phyloP scores from a whole-genome alignment of 2,113 vertebrate species.

The Accipiter virgatus region DNA sequence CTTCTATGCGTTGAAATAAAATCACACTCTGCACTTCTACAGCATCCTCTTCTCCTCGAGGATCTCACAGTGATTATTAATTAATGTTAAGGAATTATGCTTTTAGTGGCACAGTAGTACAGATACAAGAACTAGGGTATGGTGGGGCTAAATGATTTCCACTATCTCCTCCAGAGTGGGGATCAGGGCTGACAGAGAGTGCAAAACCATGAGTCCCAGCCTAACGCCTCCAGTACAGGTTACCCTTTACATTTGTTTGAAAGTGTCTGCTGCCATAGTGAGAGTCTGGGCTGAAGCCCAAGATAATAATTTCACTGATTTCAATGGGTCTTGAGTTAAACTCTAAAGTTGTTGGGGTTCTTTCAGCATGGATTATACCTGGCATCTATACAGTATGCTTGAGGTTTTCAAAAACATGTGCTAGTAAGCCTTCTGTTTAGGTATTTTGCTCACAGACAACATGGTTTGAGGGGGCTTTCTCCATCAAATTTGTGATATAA shows the following conservation, averaged over 20 bases:
- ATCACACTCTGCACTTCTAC: not conserved
- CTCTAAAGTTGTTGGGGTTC: not conserved
- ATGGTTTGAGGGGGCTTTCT: rapidly evolving
- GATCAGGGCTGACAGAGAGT: not conserved
- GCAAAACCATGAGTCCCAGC: not conserved
- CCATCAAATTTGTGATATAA: not conserved
- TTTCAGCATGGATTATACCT: not conserved
- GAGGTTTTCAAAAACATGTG: not conserved
- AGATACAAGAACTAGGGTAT: not conserved
- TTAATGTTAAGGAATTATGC: not conserved
- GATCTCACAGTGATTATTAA: not conserved
- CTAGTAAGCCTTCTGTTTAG: not conserved
- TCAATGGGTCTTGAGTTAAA: not conserved
- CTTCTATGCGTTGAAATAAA: not conserved
- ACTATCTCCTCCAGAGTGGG: not conserved
- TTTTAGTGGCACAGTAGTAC: not conserved
- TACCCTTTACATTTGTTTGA: not conserved
- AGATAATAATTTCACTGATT: not conserved
- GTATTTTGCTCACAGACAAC: not conserved
- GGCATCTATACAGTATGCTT: not conserved
- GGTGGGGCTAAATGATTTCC: not conserved
- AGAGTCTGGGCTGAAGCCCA: not conserved
- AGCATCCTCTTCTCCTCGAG: not conserved
- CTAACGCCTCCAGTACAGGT: not conserved
- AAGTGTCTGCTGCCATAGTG: not conserved